Conservation (phyloP, 2,113 vertebrate genomes). For the Ivindomyrus marchei region DNA sequence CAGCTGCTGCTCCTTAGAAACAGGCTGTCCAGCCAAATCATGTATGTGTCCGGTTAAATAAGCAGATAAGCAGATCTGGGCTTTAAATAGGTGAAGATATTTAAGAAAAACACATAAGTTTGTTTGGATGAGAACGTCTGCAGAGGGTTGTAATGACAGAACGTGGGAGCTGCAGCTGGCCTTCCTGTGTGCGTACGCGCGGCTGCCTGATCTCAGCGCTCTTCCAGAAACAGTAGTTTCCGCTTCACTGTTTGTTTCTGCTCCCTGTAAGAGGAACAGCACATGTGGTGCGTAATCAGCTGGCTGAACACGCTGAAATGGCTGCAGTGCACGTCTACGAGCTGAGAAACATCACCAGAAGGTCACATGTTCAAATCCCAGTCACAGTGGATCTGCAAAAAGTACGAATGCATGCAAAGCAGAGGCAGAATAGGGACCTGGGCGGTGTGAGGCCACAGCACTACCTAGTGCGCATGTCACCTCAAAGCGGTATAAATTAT, state of each 20-base stretch:
- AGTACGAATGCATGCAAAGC: not conserved
- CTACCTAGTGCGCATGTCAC: not conserved
- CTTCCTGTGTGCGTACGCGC: not conserved
- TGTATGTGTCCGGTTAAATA: not conserved
- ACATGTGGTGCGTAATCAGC: not conserved
- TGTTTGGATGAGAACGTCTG: not conserved
- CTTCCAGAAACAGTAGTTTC: not conserved
- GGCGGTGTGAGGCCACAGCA: not conserved
- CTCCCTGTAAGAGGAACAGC: not conserved
- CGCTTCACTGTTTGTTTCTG: not conserved
- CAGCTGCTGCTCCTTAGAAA: not conserved
- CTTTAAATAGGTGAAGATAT: not conserved
- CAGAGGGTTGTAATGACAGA: not conserved
- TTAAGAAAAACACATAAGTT: not conserved
- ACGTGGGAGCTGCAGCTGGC: not conserved
- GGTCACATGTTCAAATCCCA: not conserved
- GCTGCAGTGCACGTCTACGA: not conserved
- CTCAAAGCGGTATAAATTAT: not conserved
- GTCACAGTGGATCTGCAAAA: not conserved
- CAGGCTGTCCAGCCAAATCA: not conserved
- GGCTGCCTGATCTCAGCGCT: not conserved
- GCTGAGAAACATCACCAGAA: not conserved
- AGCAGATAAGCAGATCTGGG: not conserved
- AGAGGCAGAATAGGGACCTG: not conserved
- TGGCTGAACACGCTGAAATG: not conserved